A percentile compares a stretch with the other conserved stretches of the same genome.
phyloP scores from a whole-genome alignment of 2,797 vertebrate species.

The Poecilia gillii region DNA sequence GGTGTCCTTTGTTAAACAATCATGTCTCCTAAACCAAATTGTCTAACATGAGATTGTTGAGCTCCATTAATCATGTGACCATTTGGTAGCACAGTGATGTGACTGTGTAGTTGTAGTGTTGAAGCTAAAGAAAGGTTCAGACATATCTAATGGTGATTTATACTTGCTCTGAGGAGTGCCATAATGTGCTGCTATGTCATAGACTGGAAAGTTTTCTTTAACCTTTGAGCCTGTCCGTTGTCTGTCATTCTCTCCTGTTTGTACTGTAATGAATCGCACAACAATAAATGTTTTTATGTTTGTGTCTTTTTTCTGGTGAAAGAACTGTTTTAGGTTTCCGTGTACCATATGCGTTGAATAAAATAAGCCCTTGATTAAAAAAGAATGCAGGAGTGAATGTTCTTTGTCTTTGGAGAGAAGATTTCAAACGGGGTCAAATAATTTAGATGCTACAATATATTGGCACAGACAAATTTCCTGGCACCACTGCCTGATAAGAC shows the following conservation, averaged over 20 bases:
- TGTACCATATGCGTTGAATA: not conserved
- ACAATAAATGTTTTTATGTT: conserved; percentile 70
- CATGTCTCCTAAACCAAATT: conserved; percentile 59
- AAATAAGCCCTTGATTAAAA: conserved; percentile 5
- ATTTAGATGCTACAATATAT: not conserved
- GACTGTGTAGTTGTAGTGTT: conserved; percentile 57
- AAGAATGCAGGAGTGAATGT: not conserved
- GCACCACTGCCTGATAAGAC: not conserved
- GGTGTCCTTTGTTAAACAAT: conserved; percentile 54
- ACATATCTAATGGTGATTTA: conserved; percentile 66
- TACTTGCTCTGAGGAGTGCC: conserved; percentile 66
- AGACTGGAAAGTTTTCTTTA: conserved; percentile 73
- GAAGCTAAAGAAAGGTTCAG: conserved; percentile 39
- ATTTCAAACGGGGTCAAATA: not conserved
- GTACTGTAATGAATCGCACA: conserved; percentile 79
- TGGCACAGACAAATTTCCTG: not conserved
- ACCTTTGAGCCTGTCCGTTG: conserved; percentile 58
- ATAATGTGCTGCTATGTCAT: conserved; percentile 80
- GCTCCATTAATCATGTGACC: conserved; percentile 43
- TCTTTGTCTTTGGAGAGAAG: not conserved
- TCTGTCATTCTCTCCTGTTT: conserved; percentile 61
- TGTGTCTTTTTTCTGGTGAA: conserved; percentile 31
- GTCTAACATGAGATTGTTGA: conserved; percentile 45
- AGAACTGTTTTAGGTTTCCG: conserved; percentile 1
- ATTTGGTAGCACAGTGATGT: conserved; percentile 63